Evolutionary conservation across 2,113 vertebrate genomes (phyloP).

Genomic region (Pimephales promelas): DNA sequence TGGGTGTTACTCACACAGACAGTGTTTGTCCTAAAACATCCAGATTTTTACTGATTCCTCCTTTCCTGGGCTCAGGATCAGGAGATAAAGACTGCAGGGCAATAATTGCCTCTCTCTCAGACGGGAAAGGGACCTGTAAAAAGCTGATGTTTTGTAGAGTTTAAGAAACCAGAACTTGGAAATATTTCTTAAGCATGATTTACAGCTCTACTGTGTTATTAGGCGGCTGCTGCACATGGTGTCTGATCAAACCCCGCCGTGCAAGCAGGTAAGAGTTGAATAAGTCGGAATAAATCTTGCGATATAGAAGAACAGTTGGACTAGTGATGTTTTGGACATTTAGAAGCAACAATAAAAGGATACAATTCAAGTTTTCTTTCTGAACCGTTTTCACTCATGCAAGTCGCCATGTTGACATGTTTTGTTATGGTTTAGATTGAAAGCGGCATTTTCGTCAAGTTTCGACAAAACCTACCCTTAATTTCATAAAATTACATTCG

Average conservation of each 20-base stretch:
- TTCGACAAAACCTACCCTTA: not conserved
- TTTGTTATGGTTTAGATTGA: not conserved
- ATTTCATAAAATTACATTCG: conserved; percentile 3
- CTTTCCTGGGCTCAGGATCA: conserved; percentile 77
- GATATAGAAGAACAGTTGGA: not conserved
- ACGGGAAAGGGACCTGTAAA: conserved; percentile 78
- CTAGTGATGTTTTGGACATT: not conserved
- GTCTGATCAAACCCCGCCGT: not conserved
- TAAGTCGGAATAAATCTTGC: not conserved
- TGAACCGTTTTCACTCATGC: conserved; percentile 20
- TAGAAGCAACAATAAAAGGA: conserved; percentile 56
- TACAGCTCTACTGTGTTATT: not conserved
- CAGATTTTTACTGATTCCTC: conserved; percentile 75
- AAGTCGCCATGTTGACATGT: conserved; percentile 40
- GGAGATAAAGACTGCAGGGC: conserved; percentile 75
- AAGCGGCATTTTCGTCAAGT: conserved; percentile 22
- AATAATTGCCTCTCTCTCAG: conserved; percentile 67
- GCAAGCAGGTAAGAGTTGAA: not conserved
- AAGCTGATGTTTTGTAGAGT: conserved; percentile 65
- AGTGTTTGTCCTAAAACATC: conserved; percentile 64
- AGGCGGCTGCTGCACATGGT: not conserved
- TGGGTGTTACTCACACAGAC: conserved; percentile 72
- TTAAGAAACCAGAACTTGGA: not conserved
- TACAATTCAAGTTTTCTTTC: conserved; percentile 70
- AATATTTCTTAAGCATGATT: not conserved